These are phyloP conservation scores for Agapornis roseicollis DNA, from an alignment of 2,113 vertebrate genomes.

Conservation along the genomic window DNA sequence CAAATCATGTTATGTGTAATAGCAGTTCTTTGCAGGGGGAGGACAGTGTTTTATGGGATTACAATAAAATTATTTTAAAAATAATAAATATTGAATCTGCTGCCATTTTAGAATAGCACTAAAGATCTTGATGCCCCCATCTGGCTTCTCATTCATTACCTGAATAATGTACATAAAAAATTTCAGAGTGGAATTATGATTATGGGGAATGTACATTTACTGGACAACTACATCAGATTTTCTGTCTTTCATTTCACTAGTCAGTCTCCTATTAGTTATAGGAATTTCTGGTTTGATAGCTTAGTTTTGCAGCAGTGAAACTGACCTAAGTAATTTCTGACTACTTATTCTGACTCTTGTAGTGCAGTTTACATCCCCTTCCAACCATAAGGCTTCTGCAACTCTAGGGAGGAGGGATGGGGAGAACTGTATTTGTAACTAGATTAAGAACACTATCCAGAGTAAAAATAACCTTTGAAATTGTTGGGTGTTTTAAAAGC, in stretches of 20 bases:
- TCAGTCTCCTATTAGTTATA: neutral
- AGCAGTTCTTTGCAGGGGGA: neutral
- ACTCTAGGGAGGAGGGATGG: rapidly evolving
- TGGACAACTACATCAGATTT: neutral
- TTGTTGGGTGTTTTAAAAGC: neutral
- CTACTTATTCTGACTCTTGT: neutral
- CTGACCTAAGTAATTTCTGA: neutral
- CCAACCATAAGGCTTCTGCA: neutral
- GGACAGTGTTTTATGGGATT: neutral
- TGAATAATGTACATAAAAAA: neutral
- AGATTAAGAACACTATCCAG: neutral
- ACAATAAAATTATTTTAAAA: neutral
- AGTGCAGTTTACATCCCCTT: neutral
- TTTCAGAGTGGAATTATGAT: neutral
- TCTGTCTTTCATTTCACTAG: neutral
- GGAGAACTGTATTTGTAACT: neutral
- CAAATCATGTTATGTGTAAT: neutral
- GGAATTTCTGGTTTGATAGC: neutral
- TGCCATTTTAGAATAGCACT: neutral
- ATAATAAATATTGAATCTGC: neutral
- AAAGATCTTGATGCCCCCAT: neutral
- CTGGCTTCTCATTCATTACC: neutral
- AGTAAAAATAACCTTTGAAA: neutral
- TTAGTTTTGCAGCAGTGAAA: neutral
- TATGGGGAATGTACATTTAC: neutral